Base-by-base conservation (phyloP, 2,888 invertebrate species). In the Acanthococcus lagerstroemiae region DNA sequence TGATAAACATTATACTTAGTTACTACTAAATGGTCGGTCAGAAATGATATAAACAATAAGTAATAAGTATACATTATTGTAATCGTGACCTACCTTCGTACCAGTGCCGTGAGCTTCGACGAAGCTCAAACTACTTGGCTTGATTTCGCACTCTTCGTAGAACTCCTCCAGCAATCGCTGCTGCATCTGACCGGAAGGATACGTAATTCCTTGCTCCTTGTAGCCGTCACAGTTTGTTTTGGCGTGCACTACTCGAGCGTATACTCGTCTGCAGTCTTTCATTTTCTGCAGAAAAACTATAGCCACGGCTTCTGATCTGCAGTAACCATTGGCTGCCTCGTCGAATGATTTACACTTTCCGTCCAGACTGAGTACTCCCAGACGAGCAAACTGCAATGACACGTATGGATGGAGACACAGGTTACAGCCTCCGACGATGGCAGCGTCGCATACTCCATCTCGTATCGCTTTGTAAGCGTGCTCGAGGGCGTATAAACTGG, bases 291-390 rank as follows among this genome's bases (percentile, higher is more conserved):
- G 70, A 69, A 74, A 76, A 7, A 79, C 70, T 2, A 75, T 76
- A 12, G 76, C 75, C 63, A 79, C 72, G 6, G 76, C 78, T 71
- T 80, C 80, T 71, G 78, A 78, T 44, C 80, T 73, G 55, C 76
- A 76, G 72, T 80, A 80, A 1, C 80, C 80, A 70, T 78, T 76
- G 15, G 74, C 75, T 61, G 82, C 80, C 69, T 84, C 84, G 76
- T 97, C 96, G 74, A 97, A 96, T 48, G 90, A 86, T 74, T 91
- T 90, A 77, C 95, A 95, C 56, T 82, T 82, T 0, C 96, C 95
- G 69, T 94, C 89, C 0, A 82, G 78, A 2, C 94, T 88, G 4
- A 96, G 76, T 72, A 89, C 88, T 67, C 82, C 82, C 26, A 86
- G 77, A 63, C 81, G 80, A 67, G 80, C 77, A 78, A 95, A 96